These are phyloP conservation scores for Apodemus sylvaticus DNA, from an alignment of 2,113 vertebrate genomes.

Conservation along the genomic window DNA sequence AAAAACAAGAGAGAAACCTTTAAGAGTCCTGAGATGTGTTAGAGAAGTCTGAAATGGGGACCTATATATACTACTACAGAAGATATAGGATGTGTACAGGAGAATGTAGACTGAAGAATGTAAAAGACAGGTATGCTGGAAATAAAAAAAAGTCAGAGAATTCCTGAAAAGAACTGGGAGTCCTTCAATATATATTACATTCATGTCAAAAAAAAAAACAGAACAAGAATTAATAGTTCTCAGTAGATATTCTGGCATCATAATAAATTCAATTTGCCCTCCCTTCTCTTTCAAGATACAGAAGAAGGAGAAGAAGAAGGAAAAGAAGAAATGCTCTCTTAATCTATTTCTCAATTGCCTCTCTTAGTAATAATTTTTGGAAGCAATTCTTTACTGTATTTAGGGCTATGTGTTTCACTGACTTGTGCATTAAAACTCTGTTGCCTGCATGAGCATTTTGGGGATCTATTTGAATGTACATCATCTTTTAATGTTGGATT, in stretches of 20 bases:
- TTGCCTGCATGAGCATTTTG: not conserved
- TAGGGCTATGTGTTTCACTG: slow-evolving; percentile 54
- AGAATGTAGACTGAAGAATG: not conserved
- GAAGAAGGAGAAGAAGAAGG: not conserved
- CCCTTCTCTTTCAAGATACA: not conserved
- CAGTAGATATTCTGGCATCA: not conserved
- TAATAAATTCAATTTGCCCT: not conserved
- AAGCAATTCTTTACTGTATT: slow-evolving; percentile 42
- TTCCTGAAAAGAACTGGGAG: not conserved
- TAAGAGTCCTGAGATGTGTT: not conserved
- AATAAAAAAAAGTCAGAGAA: not conserved
- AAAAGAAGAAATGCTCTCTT: not conserved
- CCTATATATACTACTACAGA: not conserved
- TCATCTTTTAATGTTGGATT: not conserved
- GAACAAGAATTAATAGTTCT: slow-evolving; percentile 31
- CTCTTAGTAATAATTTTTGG: slow-evolving; percentile 53
- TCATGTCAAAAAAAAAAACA: not conserved
- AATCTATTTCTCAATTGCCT: not conserved
- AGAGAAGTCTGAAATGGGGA: not conserved
- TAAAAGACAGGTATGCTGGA: not conserved
- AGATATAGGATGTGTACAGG: not conserved
- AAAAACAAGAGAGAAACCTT: not conserved
- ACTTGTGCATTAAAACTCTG: not conserved
- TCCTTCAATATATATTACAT: not conserved
- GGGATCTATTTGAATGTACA: not conserved